Percentiles rank a stretch among this genome's conserved stretches.
Evolutionary conservation across 1,140 invertebrate species (phyloP).

Genomic region (Trichonephila clavipes): DNA sequence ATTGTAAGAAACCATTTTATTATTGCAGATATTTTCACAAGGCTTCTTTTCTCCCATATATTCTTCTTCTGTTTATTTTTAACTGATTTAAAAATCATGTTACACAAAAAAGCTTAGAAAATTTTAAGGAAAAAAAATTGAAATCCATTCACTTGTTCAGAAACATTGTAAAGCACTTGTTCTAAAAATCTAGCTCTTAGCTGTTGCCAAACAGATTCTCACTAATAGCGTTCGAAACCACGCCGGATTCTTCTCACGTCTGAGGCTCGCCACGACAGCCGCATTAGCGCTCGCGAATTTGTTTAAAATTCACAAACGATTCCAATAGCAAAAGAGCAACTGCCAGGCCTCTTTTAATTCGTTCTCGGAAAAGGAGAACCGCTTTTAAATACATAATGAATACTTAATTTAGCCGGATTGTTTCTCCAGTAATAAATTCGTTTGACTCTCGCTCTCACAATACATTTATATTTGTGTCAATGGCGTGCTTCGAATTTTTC

Average conservation of each 20-base stretch:
- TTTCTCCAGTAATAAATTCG: conserved; percentile 70
- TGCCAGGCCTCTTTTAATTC: conserved; percentile 65
- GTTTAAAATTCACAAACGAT: conserved; percentile 71
- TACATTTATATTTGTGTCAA: conserved; percentile 74
- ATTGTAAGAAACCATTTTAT: too few relatives aligned
- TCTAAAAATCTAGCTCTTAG: conserved; percentile 9
- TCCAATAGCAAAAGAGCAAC: conserved; percentile 41
- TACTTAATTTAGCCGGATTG: conserved; percentile 74
- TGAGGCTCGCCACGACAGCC: conserved; percentile 17
- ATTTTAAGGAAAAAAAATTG: too few relatives aligned
- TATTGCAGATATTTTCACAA: too few relatives aligned
- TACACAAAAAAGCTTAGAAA: too few relatives aligned
- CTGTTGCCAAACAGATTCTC: conserved; percentile 19
- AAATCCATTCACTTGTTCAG: too few relatives aligned
- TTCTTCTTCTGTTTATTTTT: too few relatives aligned
- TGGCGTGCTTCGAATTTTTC: conserved; percentile 72
- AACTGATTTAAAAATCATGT: too few relatives aligned
- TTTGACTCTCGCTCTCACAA: conserved; percentile 67
- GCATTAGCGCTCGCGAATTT: conserved; percentile 62
- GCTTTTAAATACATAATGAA: conserved; percentile 76
- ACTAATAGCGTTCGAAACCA: conserved; percentile 21
- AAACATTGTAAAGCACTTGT: neutral
- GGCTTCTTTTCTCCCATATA: too few relatives aligned
- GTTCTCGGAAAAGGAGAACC: conserved; percentile 60
- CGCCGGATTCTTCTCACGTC: conserved; percentile 54